A percentile compares a stretch with the other conserved stretches of the same genome.
Evolutionary conservation across 2,797 vertebrate species (phyloP).

Genomic region (Toxotes lorentzi): DNA sequence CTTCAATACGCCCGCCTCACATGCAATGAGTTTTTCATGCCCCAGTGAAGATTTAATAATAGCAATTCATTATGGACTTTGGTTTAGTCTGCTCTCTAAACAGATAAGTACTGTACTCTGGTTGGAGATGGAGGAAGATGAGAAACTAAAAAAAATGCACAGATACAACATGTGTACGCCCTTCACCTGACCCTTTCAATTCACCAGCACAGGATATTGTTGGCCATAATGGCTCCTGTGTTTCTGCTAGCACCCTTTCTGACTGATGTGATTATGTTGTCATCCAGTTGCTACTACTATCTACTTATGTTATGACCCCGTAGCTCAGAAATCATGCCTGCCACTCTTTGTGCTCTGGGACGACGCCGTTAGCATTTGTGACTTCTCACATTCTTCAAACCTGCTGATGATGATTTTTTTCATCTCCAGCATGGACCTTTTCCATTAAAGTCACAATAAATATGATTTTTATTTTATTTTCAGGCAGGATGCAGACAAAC

Average conservation of each 20-base stretch:
- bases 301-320: conserved; percentile 28
- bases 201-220: conserved; percentile 32
- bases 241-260: conserved; percentile 18
- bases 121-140: conserved; percentile 45
- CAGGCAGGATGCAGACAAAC: background rate
- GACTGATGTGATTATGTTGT: conserved; percentile 50
- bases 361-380: conserved; percentile 24
- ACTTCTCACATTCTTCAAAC: background rate
- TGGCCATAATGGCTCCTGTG: conserved; percentile 14
- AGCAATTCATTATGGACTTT: conserved; percentile 59
- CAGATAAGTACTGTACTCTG: conserved; percentile 44
- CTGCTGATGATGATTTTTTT: conserved; percentile 8
- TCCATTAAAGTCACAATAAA: conserved; percentile 6
- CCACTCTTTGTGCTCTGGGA: conserved; percentile 11
- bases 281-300: conserved; percentile 29
- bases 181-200: conserved; percentile 46
- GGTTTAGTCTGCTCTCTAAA: conserved; percentile 37
- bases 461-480: conserved; percentile 1
- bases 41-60: conserved; percentile 71
- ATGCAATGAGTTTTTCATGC: conserved; percentile 69
- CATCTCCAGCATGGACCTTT: background rate
- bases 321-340: conserved; percentile 27
- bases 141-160: conserved; percentile 37
- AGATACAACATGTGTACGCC: conserved; percentile 13
- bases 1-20: conserved; percentile 56